A percentile compares a stretch with the other conserved stretches of the same genome.
phyloP scores from a whole-genome alignment of 1,140 invertebrate species.

The Elysia chlorotica region DNA sequence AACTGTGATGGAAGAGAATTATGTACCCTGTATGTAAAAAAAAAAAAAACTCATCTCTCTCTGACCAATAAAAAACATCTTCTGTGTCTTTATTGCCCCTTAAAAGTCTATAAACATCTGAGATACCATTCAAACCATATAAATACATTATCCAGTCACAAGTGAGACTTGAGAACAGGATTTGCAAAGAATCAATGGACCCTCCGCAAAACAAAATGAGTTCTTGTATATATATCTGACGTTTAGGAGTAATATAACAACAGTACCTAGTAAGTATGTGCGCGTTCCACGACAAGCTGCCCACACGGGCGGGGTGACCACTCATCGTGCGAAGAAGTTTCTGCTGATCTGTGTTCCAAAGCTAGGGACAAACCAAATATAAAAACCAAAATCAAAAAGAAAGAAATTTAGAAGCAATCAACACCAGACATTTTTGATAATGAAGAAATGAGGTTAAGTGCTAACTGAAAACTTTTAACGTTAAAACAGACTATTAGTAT shows the following conservation, averaged over 20 bases:
- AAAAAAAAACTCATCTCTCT: background rate
- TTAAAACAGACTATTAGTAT: too few species aligned
- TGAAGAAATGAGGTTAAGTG: too few species aligned
- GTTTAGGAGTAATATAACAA: background rate
- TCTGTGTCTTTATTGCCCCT: too few species aligned
- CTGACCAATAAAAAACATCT: background rate
- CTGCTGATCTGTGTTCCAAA: constrained; percentile 66
- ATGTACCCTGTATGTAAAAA: background rate
- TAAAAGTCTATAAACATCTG: too few species aligned
- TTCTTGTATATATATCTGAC: background rate
- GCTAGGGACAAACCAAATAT: too few species aligned
- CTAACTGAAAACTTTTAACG: too few species aligned
- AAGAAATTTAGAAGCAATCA: too few species aligned
- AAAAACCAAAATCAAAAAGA: too few species aligned
- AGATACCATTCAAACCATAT: too few species aligned
- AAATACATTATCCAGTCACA: too few species aligned
- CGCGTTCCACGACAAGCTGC: constrained; percentile 86
- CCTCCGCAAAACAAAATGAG: background rate
- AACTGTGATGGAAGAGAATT: too few species aligned
- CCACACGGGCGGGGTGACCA: constrained; percentile 79
- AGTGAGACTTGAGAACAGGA: background rate
- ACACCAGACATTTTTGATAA: too few species aligned
- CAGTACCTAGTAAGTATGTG: constrained; percentile 72
- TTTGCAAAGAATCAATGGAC: background rate
- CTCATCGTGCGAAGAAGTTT: constrained; percentile 65